A percentile compares a stretch with the other conserved stretches of the same genome.
These are phyloP conservation scores for Odobenus rosmarus DNA, from an alignment of 2,113 vertebrate species.

Conservation along the genomic window DNA sequence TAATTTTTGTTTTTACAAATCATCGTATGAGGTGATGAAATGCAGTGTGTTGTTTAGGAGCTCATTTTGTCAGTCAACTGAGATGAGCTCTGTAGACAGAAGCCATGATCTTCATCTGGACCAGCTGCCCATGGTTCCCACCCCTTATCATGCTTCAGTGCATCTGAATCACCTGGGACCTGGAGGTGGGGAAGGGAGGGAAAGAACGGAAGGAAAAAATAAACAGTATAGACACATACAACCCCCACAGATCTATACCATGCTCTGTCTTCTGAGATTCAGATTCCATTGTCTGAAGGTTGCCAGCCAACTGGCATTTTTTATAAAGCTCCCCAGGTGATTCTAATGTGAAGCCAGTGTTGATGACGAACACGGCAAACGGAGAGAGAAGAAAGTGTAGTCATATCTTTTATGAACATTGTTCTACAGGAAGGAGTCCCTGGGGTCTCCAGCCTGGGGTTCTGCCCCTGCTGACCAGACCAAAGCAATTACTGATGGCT, in stretches of 20 bases:
- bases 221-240: background rate
- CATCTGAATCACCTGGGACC: background rate
- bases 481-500: background rate
- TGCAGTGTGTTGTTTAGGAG: background rate
- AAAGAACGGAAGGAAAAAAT: background rate
- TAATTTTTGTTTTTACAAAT: background rate
- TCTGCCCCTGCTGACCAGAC: background rate
- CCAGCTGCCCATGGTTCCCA: background rate
- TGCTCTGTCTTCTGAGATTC: background rate
- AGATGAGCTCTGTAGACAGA: background rate
- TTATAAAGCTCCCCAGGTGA: background rate
- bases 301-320: background rate
- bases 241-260: background rate
- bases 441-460: background rate
- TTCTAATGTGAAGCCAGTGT: background rate
- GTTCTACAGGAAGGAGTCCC: background rate
- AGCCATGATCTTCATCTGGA: background rate
- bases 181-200: background rate
- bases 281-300: background rate
- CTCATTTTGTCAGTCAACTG: background rate
- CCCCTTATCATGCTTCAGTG: background rate
- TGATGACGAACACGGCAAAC: background rate
- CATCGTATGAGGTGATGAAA: background rate
- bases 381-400: background rate
- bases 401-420: background rate